These are phyloP conservation scores for Orthonychiurus folsomi DNA, from an alignment of 2,888 invertebrate species.

Conservation along the genomic window DNA sequence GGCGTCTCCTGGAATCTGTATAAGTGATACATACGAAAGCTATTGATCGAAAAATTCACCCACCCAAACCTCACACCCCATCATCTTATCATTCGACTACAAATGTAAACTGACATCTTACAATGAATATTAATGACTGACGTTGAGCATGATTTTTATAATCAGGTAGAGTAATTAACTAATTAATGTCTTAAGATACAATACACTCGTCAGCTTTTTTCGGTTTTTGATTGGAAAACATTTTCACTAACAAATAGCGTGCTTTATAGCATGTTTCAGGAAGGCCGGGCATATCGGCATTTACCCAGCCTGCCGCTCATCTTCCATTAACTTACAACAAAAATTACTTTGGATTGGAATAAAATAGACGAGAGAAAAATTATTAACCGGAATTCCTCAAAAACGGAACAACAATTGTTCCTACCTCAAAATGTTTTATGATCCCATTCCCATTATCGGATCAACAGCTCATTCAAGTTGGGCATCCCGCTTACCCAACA, in stretches of 20 bases:
- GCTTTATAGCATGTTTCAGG: no score
- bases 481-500: no score
- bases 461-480: background rate
- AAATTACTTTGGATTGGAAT: no score
- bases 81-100: background rate
- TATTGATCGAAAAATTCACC: background rate
- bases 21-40: background rate
- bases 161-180: background rate
- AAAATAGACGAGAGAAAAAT: background rate
- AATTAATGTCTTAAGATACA: constrained; percentile 1
- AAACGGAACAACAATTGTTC: background rate
- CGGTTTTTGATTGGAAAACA: no score
- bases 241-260: no score
- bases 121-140: background rate
- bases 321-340: no score
- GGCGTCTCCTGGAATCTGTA: background rate
- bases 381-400: background rate
- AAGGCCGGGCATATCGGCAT: no score
- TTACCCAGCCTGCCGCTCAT: no score
- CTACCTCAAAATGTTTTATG: background rate
- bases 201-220: background rate
- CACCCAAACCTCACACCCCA: background rate
- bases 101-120: background rate
- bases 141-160: constrained; percentile 1
- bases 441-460: background rate